These are phyloP conservation scores for Myotis vivesi DNA, from an alignment of 2,797 vertebrate species.

Conservation along the genomic window DNA sequence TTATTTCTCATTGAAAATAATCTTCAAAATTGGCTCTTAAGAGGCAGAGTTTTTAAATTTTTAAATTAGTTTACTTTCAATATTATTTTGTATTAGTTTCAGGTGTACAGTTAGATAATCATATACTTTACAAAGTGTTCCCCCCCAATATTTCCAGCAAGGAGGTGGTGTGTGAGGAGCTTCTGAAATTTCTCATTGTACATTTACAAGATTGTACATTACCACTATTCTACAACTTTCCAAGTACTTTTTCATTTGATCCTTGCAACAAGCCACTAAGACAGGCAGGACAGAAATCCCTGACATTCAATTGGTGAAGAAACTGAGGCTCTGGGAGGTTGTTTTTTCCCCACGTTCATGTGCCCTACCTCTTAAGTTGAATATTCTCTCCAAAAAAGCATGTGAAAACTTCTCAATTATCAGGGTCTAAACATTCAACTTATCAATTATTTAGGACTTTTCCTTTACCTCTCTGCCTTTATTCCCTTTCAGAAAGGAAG, in stretches of 20 bases:
- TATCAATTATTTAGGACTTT: not conserved
- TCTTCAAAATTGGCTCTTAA: not conserved
- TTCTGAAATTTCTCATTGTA: conserved; percentile 4
- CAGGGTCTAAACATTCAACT: not conserved
- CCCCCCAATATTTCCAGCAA: not conserved
- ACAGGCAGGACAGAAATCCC: not conserved
- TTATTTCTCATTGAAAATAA: not conserved
- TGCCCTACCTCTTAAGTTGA: not conserved
- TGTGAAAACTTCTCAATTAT: not conserved
- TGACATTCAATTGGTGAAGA: not conserved
- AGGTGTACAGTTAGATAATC: not conserved
- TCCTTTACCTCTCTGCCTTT: not conserved
- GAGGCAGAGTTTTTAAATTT: not conserved
- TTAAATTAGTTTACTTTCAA: not conserved
- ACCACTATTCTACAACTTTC: not conserved
- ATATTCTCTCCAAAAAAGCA: not conserved
- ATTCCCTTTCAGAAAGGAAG: conserved; percentile 23
- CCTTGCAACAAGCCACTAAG: not conserved
- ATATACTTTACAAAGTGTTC: not conserved
- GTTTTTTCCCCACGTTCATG: not conserved
- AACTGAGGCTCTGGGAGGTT: not conserved
- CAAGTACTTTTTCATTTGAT: conserved; percentile 3
- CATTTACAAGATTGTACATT: not conserved
- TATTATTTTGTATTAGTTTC: not conserved
- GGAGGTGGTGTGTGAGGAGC: not conserved